Evolutionary conservation across 2,113 vertebrate genomes (phyloP).

Genomic region (Spizaetus ornatus): DNA sequence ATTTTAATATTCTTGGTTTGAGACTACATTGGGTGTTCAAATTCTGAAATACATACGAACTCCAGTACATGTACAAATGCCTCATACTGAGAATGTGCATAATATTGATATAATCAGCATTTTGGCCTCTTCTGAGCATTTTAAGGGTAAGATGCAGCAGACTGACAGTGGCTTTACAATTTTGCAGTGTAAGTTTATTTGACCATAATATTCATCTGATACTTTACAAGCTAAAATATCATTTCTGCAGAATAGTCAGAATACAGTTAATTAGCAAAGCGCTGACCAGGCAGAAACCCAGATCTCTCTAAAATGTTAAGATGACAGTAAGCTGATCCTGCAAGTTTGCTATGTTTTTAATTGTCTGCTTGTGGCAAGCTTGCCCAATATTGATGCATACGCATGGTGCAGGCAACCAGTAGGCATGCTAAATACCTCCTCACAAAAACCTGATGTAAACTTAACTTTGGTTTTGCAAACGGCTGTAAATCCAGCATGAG

Average conservation of each 20-base stretch:
- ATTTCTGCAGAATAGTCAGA: conserved; percentile 60
- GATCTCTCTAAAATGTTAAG: neutral
- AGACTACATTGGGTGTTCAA: neutral
- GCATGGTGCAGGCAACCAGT: neutral
- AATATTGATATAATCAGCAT: neutral
- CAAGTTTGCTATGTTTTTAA: conserved; percentile 55
- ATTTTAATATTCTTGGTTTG: neutral
- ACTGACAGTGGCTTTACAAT: neutral
- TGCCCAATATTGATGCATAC: neutral
- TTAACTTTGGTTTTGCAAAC: neutral
- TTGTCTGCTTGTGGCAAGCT: conserved; percentile 38
- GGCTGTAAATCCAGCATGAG: neutral
- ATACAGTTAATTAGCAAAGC: conserved; percentile 58
- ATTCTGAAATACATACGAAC: neutral
- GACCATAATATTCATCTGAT: neutral
- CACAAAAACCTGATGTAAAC: neutral
- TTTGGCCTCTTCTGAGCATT: neutral
- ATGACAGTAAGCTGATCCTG: conserved; percentile 57
- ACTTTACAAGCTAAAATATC: conserved; percentile 19
- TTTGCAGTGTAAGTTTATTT: conserved; percentile 29
- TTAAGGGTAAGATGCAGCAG: neutral
- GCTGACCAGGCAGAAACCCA: conserved; percentile 51
- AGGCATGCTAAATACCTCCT: neutral
- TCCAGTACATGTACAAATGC: neutral
- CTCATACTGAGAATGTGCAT: neutral